These are phyloP conservation scores for Temnothorax curvispinosus DNA, from an alignment of 1,140 invertebrate genomes.

Conservation along the genomic window DNA sequence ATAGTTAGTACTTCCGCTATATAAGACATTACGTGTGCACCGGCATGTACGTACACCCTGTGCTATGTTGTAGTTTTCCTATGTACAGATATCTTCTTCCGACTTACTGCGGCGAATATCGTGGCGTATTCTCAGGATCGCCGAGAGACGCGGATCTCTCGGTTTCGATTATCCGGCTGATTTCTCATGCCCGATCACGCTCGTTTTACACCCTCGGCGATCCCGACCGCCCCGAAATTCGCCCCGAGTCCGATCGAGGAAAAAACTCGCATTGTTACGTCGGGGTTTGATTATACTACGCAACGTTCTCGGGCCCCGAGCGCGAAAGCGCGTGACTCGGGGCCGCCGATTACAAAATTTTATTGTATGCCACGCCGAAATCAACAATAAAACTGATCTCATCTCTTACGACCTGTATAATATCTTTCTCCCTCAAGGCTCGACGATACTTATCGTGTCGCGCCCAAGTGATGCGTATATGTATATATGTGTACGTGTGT, in stretches of 20 bases:
- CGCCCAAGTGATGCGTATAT: slow-evolving; percentile 28
- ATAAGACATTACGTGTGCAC: slow-evolving; percentile 81
- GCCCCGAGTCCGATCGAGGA: slow-evolving; percentile 75
- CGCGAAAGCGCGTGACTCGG: slow-evolving; percentile 74
- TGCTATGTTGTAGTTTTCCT: slow-evolving; percentile 74
- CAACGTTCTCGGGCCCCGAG: slow-evolving; percentile 80
- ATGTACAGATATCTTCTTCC: slow-evolving; percentile 80
- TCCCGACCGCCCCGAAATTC: slow-evolving; percentile 58
- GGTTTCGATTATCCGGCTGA: not conserved
- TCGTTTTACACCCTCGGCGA: slow-evolving; percentile 35
- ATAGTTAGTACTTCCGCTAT: slow-evolving; percentile 79
- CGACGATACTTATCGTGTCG: slow-evolving; percentile 66
- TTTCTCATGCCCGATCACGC: not conserved
- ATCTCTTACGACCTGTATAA: slow-evolving; percentile 69
- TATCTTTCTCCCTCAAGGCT: slow-evolving; percentile 72
- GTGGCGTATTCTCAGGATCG: slow-evolving; percentile 25
- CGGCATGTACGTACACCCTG: slow-evolving; percentile 77
- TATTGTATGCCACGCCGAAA: slow-evolving; percentile 84
- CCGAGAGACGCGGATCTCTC: not conserved
- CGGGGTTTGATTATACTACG: slow-evolving; percentile 85
- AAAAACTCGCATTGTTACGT: slow-evolving; percentile 79
- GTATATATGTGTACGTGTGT: slow-evolving; percentile 50
- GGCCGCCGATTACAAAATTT: slow-evolving; percentile 82
- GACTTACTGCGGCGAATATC: slow-evolving; percentile 30
- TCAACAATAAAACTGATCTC: slow-evolving; percentile 83